Evolutionary conservation across 2,888 invertebrate species (phyloP), one percentile per base, ranked within the genome.

Genomic region (Agrochola macilenta): DNA sequence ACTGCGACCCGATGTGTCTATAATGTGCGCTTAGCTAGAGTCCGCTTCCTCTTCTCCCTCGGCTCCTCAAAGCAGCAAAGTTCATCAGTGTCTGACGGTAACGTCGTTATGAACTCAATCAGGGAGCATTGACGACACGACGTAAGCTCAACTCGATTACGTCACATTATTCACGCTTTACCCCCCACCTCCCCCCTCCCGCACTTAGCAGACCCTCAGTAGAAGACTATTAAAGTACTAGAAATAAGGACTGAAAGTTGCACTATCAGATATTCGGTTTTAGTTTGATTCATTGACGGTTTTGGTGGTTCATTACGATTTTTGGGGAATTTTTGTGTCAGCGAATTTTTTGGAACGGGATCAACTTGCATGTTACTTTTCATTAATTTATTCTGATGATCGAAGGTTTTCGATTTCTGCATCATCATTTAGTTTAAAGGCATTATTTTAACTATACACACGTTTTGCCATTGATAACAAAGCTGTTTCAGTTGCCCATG

Each of bases 51-150:
- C 89, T 73, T 69, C 4, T 81, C 23, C 20, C 78, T 82, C 84
- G 57, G 58, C 71, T 85, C 76, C n/a, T 61, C 60, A 79, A 85
- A 88, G 91, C 89, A 90, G 88, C 91, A 95, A 94, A 95, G 95
- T 95, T 95, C 95, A 95, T 95, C 95, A 95, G 94, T 92, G 93
- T 93, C 91, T 90, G 91, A 87, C 92, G 89, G 91, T 96, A 96
- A 96, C 91, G 72, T 93, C 89, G 93, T 96, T 96, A 96, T 82
- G 92, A 94, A 93, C 95, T 95, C 96, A 96, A 96, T 96, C 96
- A 95, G 91, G 88, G 87, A 84, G 93, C 94, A 96, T 96, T 95
- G 95, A 95, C 93, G 94, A 92, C 91, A 90, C 92, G 93, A 93
- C 91, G 95, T 95, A 94, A 95, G 93, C 93, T 82, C 89, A 93